Evolutionary conservation across 2,113 vertebrate species (phyloP), one percentile per base, ranked within the genome.

Genomic region (Lichenostomus cassidix): DNA sequence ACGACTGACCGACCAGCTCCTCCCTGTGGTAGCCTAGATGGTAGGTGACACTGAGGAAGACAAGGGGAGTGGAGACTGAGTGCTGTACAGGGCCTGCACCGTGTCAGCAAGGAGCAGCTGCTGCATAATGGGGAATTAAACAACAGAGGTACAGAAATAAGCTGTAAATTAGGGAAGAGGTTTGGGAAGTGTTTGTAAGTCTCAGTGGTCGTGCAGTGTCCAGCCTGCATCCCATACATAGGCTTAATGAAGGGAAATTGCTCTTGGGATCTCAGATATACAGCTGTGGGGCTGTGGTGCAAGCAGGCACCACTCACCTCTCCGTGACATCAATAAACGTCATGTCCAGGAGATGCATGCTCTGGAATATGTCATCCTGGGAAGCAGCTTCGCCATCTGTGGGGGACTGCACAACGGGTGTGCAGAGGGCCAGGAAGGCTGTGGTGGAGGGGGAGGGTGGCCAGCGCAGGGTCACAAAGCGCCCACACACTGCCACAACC

Each of bases 341-440:
- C 98, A 99, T 99, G 70, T 99, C 98, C 8, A 97, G 93, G 22
- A 85, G 33, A 47, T 99, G 98, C 4, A 62, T 76, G 58, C 98
- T 99, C 78, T 59, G 92, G 96, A 99, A 98, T 15, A 90, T 5
- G n/a, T 84, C 58, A 1, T 83, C 81, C 49, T 60, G 80, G 91
- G 75, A 90, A 50, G 33, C 8, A 15, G 23, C 7, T 14, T 71
- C 41, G 0, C 41, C 6, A 0, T 87, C 89, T 29, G 59, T 59
- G 19, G 75, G 84, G 2, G 93, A 89, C 95, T 87, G 80, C 1
- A 50, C 79, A 0, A 98, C 71, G 0, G 98, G 98, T 0, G 97
- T 98, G 87, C 99, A 99, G 84, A 99, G 95, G 24, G 98, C 98
- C 56, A 98, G 87, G n/a, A 99, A 98, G 63, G 98, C 94, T 20